phyloP scores from a whole-genome alignment of 2,888 invertebrate genomes.

The Drosophila falleni region DNA sequence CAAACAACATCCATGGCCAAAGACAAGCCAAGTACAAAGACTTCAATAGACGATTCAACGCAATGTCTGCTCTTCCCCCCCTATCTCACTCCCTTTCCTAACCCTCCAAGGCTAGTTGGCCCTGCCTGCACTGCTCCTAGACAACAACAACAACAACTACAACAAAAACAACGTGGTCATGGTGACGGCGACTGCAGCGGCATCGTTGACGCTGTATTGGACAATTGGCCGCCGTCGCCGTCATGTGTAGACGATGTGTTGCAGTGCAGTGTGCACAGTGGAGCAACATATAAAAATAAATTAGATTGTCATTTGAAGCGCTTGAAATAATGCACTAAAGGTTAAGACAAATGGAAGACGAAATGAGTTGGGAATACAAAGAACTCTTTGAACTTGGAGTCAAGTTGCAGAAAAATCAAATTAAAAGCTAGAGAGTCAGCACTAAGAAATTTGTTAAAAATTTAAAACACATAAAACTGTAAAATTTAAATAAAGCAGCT shows the following conservation, averaged over 20 bases:
- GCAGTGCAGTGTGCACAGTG: constrained; percentile 57
- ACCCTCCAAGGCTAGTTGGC: constrained; percentile 13
- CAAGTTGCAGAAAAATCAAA: no score
- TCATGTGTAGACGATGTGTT: constrained; percentile 28
- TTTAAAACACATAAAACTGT: no score
- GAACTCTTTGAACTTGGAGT: no score
- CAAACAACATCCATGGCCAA: constrained; percentile 43
- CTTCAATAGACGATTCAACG: constrained; percentile 70
- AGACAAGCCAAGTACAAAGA: constrained; percentile 52
- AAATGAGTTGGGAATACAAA: no score
- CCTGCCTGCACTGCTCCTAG: constrained; percentile 25
- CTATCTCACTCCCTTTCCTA: background rate
- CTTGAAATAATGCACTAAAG: background rate
- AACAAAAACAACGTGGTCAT: constrained; percentile 26
- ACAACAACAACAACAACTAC: constrained; percentile 42
- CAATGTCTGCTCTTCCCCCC: constrained; percentile 44
- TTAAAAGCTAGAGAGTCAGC: no score
- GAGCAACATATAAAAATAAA: background rate
- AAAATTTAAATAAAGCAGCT: no score
- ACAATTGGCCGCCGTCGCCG: constrained; percentile 71
- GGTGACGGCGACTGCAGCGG: constrained; percentile 49
- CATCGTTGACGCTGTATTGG: constrained; percentile 64
- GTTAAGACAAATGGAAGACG: no score
- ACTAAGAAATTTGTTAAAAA: no score
- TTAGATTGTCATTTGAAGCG: background rate